Conservation (phyloP, 92 coral and sea anemone genomes). For the Anthopleura xanthogrammica region DNA sequence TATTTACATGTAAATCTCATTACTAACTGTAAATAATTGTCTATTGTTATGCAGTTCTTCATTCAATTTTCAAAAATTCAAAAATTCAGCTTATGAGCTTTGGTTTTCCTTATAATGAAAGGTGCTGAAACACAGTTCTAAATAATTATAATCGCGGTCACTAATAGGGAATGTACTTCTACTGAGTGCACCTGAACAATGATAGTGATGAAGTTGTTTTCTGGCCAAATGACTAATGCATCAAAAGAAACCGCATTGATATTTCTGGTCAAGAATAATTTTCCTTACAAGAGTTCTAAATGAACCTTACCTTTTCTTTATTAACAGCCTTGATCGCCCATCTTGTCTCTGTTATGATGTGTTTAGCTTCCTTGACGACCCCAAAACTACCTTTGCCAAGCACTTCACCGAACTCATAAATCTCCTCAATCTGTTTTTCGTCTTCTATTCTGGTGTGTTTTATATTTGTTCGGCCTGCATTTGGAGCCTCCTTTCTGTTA, state of each 20-base stretch:
- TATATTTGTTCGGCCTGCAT: slow-evolving; percentile 50
- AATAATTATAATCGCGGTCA: too few relatives aligned
- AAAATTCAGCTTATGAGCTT: slow-evolving; percentile 29
- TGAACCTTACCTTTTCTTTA: slow-evolving; percentile 88
- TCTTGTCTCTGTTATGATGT: slow-evolving; percentile 69
- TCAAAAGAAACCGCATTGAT: background rate
- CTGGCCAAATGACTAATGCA: background rate
- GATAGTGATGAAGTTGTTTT: background rate
- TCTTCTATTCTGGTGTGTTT: slow-evolving; percentile 94
- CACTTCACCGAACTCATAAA: slow-evolving; percentile 88
- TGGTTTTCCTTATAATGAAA: background rate
- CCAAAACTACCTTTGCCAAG: slow-evolving; percentile 99
- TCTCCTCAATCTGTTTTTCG: slow-evolving; percentile 87
- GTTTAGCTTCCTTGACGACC: slow-evolving; percentile 86
- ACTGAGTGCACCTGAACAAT: background rate
- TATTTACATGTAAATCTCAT: background rate
- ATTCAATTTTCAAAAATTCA: background rate
- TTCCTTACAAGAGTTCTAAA: background rate
- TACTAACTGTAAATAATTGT: background rate
- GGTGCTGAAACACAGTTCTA: background rate
- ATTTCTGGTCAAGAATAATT: background rate
- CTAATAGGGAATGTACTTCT: background rate
- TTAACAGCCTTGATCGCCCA: slow-evolving; percentile 98
- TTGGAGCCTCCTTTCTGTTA: slow-evolving; percentile 56
- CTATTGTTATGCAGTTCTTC: background rate